Conservation (phyloP, 1,140 invertebrate species). For the Tetramorium alpestre region DNA sequence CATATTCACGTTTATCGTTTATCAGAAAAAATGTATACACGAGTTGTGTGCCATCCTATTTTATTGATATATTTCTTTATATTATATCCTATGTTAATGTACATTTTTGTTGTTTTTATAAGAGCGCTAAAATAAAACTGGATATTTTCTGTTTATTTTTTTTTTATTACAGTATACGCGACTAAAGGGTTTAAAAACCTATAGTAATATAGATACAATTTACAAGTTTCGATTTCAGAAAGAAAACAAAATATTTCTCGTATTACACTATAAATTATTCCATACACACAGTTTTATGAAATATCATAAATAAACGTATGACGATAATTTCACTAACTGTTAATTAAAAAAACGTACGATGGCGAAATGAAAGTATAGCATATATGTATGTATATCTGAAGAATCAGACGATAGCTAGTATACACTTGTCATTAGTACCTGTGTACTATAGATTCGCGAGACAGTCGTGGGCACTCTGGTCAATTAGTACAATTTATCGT, state of each 20-base stretch:
- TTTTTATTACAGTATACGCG: slow-evolving; percentile 77
- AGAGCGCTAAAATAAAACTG: slow-evolving; percentile 83
- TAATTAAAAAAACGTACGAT: slow-evolving; percentile 64
- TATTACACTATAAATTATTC: slow-evolving; percentile 70
- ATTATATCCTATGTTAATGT: slow-evolving; percentile 82
- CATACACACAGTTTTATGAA: slow-evolving; percentile 66
- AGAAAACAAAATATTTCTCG: neutral
- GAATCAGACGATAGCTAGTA: slow-evolving; percentile 47
- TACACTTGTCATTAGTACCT: slow-evolving; percentile 58
- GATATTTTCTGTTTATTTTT: slow-evolving; percentile 67
- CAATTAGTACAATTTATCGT: slow-evolving; percentile 70
- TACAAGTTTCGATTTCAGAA: slow-evolving; percentile 73
- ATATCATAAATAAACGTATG: slow-evolving; percentile 66
- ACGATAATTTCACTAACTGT: slow-evolving; percentile 60
- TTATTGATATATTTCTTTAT: slow-evolving; percentile 81
- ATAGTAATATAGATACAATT: slow-evolving; percentile 81
- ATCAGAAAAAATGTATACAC: slow-evolving; percentile 78
- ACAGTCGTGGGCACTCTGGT: slow-evolving; percentile 72
- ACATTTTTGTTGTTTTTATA: slow-evolving; percentile 81
- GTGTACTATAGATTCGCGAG: slow-evolving; percentile 50
- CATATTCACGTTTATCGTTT: slow-evolving; percentile 58
- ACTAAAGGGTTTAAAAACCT: slow-evolving; percentile 76
- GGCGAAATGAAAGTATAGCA: slow-evolving; percentile 63
- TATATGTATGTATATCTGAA: slow-evolving; percentile 57
- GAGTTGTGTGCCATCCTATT: slow-evolving; percentile 79